A percentile compares a stretch with the other conserved stretches of the same genome.
phyloP scores from a whole-genome alignment of 2,113 vertebrate species.

The Astatotilapia flaviijosephi region DNA sequence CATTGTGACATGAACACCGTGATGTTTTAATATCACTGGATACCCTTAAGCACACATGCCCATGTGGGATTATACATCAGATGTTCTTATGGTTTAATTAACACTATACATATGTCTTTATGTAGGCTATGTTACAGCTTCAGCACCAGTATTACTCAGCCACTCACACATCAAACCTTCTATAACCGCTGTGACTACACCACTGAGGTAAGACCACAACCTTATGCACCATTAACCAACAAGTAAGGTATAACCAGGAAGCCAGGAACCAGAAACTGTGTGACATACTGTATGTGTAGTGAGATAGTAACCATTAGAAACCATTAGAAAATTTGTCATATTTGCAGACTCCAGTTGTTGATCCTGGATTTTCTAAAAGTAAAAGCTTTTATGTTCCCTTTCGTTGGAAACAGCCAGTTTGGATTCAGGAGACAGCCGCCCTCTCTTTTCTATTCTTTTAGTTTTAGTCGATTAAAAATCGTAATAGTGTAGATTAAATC shows the following conservation, averaged over 20 bases:
- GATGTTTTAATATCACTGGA: neutral
- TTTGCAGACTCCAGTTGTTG: neutral
- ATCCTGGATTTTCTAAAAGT: neutral
- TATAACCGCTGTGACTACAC: neutral
- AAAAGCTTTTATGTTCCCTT: neutral
- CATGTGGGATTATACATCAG: neutral
- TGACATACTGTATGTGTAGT: neutral
- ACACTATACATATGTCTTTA: neutral
- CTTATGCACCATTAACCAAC: neutral
- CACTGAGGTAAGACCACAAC: conserved; percentile 29
- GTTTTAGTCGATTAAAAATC: neutral
- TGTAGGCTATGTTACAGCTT: conserved; percentile 1
- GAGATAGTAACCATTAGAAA: neutral
- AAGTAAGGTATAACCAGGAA: neutral
- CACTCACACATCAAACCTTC: neutral
- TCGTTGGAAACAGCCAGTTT: neutral
- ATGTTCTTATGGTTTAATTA: neutral
- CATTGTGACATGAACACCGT: neutral
- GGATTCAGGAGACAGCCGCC: neutral
- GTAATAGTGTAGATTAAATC: neutral
- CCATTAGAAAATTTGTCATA: neutral
- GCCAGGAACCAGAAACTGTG: neutral
- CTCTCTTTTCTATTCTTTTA: neutral
- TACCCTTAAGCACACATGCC: neutral
- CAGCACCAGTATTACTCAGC: neutral